phyloP scores from a whole-genome alignment of 2,888 invertebrate species.

The Zygogramma bicolorata region DNA sequence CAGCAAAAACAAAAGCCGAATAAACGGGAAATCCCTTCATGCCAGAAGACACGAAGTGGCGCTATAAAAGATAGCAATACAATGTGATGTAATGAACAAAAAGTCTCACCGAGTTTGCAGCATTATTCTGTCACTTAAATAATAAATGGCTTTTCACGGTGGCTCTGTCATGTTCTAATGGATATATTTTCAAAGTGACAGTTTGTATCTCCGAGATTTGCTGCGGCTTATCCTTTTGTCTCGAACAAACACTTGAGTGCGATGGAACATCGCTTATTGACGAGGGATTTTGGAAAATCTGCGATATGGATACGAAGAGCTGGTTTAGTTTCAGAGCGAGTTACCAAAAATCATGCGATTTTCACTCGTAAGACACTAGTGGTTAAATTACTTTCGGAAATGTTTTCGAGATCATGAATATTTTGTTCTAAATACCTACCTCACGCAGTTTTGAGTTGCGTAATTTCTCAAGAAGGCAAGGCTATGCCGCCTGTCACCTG shows the following conservation, averaged over 20 bases:
- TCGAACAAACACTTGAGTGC: conserved; percentile 22
- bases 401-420: too few relatives aligned
- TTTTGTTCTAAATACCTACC: too few relatives aligned
- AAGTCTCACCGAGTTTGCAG: conserved; percentile 33
- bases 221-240: conserved; percentile 30
- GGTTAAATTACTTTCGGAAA: too few relatives aligned
- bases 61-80: conserved; percentile 26
- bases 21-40: conserved; percentile 24
- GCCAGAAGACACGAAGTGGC: conserved; percentile 29
- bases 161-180: conserved; percentile 26
- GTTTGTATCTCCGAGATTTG: conserved; percentile 34
- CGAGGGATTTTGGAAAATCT: background rate
- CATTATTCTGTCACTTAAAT: conserved; percentile 33
- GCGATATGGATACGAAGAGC: conserved; percentile 7
- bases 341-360: too few relatives aligned
- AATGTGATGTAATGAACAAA: conserved; percentile 37
- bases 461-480: too few relatives aligned
- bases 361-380: too few relatives aligned
- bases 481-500: too few relatives aligned
- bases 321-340: too few relatives aligned
- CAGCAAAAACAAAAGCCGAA: conserved; percentile 27
- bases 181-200: conserved; percentile 33
- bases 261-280: background rate
- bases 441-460: too few relatives aligned
- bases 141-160: conserved; percentile 35